phyloP scores from a whole-genome alignment of 2,888 invertebrate species.

The Apodemia mormo region DNA sequence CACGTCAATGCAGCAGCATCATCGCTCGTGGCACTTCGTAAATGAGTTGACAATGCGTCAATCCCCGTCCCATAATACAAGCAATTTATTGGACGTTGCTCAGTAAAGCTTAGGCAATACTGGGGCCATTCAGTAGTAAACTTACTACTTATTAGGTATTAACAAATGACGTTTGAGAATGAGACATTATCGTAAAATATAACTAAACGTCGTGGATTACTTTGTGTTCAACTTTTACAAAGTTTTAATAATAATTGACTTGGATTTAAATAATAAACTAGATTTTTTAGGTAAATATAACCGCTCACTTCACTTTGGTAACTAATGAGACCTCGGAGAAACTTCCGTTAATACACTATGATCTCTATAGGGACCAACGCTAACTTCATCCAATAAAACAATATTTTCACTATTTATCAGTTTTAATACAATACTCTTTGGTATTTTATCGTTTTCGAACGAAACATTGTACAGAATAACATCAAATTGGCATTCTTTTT shows the following conservation, averaged over 20 bases:
- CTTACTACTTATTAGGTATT: conserved; percentile 9
- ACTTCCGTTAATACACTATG: too few species aligned
- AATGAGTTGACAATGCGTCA: conserved; percentile 27
- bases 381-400: too few species aligned
- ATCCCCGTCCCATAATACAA: conserved; percentile 33
- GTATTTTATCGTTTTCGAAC: too few species aligned
- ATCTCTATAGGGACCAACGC: too few species aligned
- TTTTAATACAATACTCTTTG: too few species aligned
- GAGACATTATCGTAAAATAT: conserved; percentile 9
- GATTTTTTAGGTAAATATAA: too few species aligned
- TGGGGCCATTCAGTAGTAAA: neutral
- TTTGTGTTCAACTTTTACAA: neutral
- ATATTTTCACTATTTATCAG: too few species aligned
- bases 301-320: too few species aligned
- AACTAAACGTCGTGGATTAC: conserved; percentile 8
- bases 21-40: neutral
- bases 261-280: too few species aligned
- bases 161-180: neutral
- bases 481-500: too few species aligned
- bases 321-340: too few species aligned
- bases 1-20: neutral
- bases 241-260: neutral
- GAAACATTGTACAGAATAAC: too few species aligned
- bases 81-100: conserved; percentile 32
- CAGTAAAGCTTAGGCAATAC: conserved; percentile 28